These are phyloP conservation scores for Rynchops niger DNA, from an alignment of 2,113 vertebrate species.

Conservation along the genomic window DNA sequence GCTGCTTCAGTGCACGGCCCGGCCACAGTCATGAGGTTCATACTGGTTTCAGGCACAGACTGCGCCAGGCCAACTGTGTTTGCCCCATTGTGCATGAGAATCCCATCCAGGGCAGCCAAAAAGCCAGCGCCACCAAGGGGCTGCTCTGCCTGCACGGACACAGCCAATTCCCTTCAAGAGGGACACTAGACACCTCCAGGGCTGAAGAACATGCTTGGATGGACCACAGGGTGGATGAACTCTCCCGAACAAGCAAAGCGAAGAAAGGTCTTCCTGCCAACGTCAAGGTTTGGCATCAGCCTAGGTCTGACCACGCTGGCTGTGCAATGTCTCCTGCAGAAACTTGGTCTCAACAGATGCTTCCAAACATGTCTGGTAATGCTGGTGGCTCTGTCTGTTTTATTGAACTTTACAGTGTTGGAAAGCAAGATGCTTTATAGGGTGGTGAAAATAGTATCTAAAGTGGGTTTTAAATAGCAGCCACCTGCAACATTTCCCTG, in stretches of 20 bases:
- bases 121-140: not conserved
- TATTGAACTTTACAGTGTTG: not conserved
- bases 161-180: not conserved
- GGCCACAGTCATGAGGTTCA: accelerated
- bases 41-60: not conserved
- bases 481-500: not conserved
- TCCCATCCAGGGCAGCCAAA: not conserved
- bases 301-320: not conserved
- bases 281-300: not conserved
- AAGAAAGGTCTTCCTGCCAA: not conserved
- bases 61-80: not conserved
- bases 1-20: not conserved
- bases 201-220: not conserved
- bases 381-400: not conserved
- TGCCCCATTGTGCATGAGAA: accelerated
- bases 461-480: not conserved
- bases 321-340: not conserved
- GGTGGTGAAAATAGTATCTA: not conserved
- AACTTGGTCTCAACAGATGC: not conserved
- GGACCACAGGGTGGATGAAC: not conserved
- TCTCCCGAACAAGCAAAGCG: not conserved
- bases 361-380: not conserved
- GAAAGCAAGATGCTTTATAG: not conserved
- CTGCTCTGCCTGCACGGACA: not conserved
- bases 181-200: not conserved